phyloP scores from a whole-genome alignment of 1,140 invertebrate species.

The Apocrypta bakeri region DNA sequence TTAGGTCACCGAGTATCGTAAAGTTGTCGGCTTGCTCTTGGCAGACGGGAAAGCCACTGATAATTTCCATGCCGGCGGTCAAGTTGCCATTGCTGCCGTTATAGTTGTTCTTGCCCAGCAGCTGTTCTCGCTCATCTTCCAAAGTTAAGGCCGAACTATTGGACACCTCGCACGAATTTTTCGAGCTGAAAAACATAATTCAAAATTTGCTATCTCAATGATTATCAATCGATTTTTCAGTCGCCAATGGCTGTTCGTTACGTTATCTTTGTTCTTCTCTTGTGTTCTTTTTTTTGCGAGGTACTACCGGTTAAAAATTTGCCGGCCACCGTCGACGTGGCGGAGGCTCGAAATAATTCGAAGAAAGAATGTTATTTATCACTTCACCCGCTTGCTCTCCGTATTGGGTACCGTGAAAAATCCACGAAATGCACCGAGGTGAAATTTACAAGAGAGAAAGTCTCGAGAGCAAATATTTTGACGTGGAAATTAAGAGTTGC shows the following conservation, averaged over 20 bases:
- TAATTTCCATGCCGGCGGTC: constrained; percentile 62
- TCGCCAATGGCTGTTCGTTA: too few relatives aligned
- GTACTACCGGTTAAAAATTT: too few relatives aligned
- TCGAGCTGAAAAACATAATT: constrained; percentile 53
- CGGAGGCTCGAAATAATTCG: neutral
- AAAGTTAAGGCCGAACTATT: constrained; percentile 46
- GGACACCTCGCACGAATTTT: constrained; percentile 68
- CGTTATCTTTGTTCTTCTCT: too few relatives aligned
- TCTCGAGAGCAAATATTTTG: neutral
- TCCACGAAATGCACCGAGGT: neutral
- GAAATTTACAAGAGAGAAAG: neutral
- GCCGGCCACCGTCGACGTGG: too few relatives aligned
- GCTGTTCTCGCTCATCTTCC: constrained; percentile 63
- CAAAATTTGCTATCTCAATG: too few relatives aligned
- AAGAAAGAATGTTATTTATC: constrained; percentile 7
- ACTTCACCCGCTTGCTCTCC: too few relatives aligned
- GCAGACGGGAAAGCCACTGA: constrained; percentile 76
- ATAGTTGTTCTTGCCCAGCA: constrained; percentile 57
- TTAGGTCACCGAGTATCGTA: constrained; percentile 73
- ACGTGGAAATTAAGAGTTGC: neutral
- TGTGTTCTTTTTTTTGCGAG: too few relatives aligned
- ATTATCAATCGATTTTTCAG: too few relatives aligned
- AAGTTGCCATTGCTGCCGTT: constrained; percentile 50
- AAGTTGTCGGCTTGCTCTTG: constrained; percentile 63
- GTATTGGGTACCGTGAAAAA: neutral